phyloP scores from a whole-genome alignment of 2,113 vertebrate genomes.

The Pteronura brasiliensis region DNA sequence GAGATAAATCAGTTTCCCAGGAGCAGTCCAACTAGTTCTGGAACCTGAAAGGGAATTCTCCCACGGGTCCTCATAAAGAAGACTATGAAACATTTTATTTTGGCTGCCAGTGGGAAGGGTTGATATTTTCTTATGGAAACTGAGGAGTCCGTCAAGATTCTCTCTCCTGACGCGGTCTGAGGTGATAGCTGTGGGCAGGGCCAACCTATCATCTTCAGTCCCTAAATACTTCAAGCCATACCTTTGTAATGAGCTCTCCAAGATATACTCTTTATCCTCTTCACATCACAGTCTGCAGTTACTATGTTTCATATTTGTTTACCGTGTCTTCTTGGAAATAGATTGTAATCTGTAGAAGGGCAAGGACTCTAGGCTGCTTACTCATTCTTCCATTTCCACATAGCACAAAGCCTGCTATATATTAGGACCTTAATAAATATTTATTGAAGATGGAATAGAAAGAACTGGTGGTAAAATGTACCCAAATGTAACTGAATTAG shows the following conservation, averaged over 20 bases:
- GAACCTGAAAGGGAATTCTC: constrained; percentile 25
- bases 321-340: background rate
- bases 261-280: background rate
- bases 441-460: constrained; percentile 16
- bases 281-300: background rate
- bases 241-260: background rate
- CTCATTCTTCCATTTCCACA: background rate
- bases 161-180: background rate
- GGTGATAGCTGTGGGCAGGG: background rate
- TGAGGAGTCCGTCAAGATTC: background rate
- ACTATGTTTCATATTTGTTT: constrained; percentile 4
- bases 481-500: background rate
- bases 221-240: background rate
- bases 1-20: background rate
- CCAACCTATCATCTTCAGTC: background rate
- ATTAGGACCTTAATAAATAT: background rate
- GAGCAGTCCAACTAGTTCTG: background rate
- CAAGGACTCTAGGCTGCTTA: background rate
- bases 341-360: background rate
- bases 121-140: constrained; percentile 8
- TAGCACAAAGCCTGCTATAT: background rate
- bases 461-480: background rate
- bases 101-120: background rate
- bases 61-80: background rate
- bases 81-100: constrained; percentile 21